A percentile compares a stretch with the other conserved stretches of the same genome.
These are phyloP conservation scores for Saccostrea glomerata DNA, from an alignment of 1,140 invertebrate genomes.

Conservation along the genomic window DNA sequence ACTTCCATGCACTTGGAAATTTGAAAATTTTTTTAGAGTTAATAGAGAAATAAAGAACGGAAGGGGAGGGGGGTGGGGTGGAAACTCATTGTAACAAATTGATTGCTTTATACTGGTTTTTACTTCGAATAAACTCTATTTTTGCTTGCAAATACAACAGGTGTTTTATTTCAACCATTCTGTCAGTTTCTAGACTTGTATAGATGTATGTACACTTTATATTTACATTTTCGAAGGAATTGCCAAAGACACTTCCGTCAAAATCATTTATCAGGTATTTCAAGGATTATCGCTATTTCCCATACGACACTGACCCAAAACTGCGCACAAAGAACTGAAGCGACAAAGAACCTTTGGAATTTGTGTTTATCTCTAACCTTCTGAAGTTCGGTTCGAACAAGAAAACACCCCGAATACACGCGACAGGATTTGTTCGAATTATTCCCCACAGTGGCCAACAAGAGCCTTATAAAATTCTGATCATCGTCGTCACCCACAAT, in stretches of 20 bases:
- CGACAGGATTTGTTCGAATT: conserved; percentile 25
- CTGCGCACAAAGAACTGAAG: neutral
- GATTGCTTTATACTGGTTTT: neutral
- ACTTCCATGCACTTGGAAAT: too few relatives aligned
- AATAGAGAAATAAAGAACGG: too few relatives aligned
- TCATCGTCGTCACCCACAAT: conserved; percentile 7
- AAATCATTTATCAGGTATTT: conserved; percentile 6
- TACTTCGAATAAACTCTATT: neutral
- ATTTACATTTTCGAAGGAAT: conserved; percentile 1
- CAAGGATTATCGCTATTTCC: neutral
- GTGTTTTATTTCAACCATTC: neutral
- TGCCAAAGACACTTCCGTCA: neutral
- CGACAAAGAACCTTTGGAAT: neutral
- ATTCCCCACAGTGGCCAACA: neutral
- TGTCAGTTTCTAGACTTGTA: neutral
- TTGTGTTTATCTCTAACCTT: neutral
- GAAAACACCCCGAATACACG: conserved; percentile 28
- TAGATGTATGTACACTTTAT: neutral
- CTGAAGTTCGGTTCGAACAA: neutral
- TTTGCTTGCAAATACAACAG: neutral
- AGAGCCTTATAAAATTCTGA: conserved; percentile 16
- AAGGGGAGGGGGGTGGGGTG: too few relatives aligned
- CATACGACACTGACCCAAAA: neutral
- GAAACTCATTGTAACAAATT: neutral
- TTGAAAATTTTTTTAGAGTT: too few relatives aligned